A percentile compares a stretch with the other conserved stretches of the same genome.
Evolutionary conservation across 2,888 invertebrate genomes (phyloP).

Genomic region (Cantharis rustica): DNA sequence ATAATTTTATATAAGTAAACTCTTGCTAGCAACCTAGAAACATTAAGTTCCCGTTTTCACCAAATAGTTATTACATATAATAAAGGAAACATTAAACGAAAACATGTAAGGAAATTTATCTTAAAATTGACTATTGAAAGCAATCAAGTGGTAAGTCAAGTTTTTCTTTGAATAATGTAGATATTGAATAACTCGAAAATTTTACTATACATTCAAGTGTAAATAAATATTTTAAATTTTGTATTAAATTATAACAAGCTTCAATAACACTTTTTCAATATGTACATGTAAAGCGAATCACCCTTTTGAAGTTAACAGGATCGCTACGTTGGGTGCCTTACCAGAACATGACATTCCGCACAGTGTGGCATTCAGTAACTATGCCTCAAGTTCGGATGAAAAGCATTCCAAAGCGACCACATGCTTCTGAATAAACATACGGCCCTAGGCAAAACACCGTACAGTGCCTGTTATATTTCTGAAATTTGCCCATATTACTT

Average conservation of each 20-base stretch:
- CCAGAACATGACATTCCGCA: conserved; percentile 55
- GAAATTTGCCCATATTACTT: conserved; percentile 23
- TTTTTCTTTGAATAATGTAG: not conserved
- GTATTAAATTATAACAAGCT: not conserved
- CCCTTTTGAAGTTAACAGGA: conserved; percentile 37
- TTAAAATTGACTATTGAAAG: conserved; percentile 1
- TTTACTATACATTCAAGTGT: not conserved
- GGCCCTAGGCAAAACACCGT: conserved; percentile 30
- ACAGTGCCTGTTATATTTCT: conserved; percentile 26
- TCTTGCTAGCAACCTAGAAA: conserved; percentile 20
- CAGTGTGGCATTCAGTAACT: conserved; percentile 55
- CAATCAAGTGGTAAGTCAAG: not conserved
- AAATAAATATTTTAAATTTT: not conserved
- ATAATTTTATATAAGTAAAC: conserved; percentile 47
- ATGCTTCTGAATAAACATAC: conserved; percentile 55
- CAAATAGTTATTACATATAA: conserved; percentile 19
- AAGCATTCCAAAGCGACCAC: conserved; percentile 55
- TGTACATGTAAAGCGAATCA: conserved; percentile 19
- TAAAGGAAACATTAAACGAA: conserved; percentile 13
- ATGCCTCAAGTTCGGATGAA: conserved; percentile 57
- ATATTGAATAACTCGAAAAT: not conserved
- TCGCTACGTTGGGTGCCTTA: conserved; percentile 27
- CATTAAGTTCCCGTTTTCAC: conserved; percentile 23
- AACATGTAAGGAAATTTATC: conserved; percentile 14
- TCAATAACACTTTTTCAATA: conserved; percentile 4